Base-by-base conservation (phyloP, 2,797 vertebrate genomes). In the Moxostoma hubbsi region DNA sequence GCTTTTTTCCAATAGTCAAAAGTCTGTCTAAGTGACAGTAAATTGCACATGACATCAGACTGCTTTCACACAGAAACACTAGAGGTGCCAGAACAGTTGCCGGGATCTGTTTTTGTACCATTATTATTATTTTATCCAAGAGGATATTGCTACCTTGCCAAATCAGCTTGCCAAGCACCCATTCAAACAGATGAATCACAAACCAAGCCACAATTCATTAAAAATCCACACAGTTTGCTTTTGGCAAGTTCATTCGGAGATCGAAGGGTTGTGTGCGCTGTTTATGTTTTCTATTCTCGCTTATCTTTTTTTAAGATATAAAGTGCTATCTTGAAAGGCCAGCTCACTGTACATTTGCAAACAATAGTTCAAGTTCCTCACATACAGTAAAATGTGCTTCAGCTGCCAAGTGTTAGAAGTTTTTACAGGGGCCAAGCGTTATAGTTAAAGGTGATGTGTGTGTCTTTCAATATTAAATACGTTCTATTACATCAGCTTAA, bases 71-170 rank as follows among this genome's bases (percentile, higher is more conserved):
- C 58, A 10, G 57, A 51, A 63, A 36, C 8, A 7, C 63, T 62
- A 51, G 57, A 62, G 71, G 61, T 73, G 71, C 62, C 57, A 73
- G 18, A 62, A 54, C 15, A 70, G 15, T 54, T 51, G 24, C 47
- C 9, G 1, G 9, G 47, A 51, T 50, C 8, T 45, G 24, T 51
- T 77, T 36, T 16, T 69, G 24, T 53, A 10, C 55, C 4, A 24
- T 15, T 69, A 47, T 63, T 63, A 61, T 78, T 46, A 70, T 77
- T 54, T 63, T 54, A 47, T 78, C 43, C 58, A 63, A 78, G 58
- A 47, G 4, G 55, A 46, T n/a, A 63, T 69, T 54, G 24, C 55
- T 13, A 6, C 24, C 16, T 36, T 1, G 58, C 66, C 76, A 70
- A n/a, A 62, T 16, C 36, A 9, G 16, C 12, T 70, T 62, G 49